Evolutionary conservation across 2,888 invertebrate genomes (phyloP).

Genomic region (Suillia variegata): DNA sequence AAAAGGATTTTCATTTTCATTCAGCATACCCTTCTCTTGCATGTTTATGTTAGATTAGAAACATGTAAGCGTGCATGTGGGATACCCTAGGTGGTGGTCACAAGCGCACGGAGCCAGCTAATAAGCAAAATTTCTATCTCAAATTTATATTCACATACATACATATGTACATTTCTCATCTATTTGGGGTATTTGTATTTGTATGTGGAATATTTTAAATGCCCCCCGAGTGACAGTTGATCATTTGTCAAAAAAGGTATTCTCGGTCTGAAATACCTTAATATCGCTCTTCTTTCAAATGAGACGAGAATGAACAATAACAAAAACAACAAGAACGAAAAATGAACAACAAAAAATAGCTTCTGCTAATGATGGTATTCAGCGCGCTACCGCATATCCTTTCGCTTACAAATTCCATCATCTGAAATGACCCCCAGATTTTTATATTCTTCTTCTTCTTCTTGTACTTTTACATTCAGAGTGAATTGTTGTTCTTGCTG

Average conservation of each 20-base stretch:
- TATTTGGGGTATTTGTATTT: too few relatives aligned
- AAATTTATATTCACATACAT: too few relatives aligned
- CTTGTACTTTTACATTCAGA: too few relatives aligned
- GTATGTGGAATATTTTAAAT: slow-evolving; percentile 49
- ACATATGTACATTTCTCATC: too few relatives aligned
- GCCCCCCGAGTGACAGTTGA: slow-evolving; percentile 52
- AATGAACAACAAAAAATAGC: not conserved
- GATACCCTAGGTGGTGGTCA: not conserved
- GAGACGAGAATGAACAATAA: not conserved
- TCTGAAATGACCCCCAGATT: not conserved
- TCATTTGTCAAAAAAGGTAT: slow-evolving; percentile 44
- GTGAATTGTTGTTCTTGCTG: not conserved
- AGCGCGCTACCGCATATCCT: not conserved
- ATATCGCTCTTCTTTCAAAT: not conserved
- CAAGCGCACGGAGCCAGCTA: too few relatives aligned
- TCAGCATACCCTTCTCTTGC: not conserved
- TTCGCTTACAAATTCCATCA: not conserved
- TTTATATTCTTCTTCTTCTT: too few relatives aligned
- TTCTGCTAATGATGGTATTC: not conserved
- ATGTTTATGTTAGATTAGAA: too few relatives aligned
- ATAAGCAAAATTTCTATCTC: too few relatives aligned
- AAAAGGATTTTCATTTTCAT: slow-evolving; percentile 10
- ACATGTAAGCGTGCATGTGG: not conserved
- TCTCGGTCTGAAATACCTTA: not conserved
- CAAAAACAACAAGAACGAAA: not conserved